Conservation (phyloP, 2,113 vertebrate genomes). For the Podocnemis expansa region DNA sequence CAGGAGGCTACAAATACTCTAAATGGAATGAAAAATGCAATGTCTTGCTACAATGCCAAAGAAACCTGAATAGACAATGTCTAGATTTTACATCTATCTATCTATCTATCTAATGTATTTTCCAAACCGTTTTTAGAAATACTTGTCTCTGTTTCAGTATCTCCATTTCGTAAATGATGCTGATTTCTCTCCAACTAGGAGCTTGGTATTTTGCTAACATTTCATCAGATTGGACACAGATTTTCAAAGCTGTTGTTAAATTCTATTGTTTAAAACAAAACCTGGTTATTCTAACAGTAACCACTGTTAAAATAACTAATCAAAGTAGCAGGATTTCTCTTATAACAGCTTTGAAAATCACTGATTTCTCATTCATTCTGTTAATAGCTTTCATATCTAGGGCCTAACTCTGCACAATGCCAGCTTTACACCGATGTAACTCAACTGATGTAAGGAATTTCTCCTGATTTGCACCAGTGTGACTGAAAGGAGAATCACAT, state of each 20-base stretch:
- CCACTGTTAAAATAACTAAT: neutral
- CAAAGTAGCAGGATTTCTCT: neutral
- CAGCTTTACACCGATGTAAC: neutral
- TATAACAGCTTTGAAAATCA: neutral
- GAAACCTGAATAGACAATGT: neutral
- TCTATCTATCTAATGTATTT: neutral
- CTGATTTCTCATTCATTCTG: neutral
- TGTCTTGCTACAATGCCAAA: neutral
- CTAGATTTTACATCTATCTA: neutral
- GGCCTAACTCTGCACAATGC: neutral
- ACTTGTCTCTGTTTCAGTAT: neutral
- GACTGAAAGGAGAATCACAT: neutral
- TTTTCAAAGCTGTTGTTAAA: neutral
- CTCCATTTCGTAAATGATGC: neutral
- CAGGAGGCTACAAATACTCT: neutral
- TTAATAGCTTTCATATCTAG: neutral
- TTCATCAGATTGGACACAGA: neutral
- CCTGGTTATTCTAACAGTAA: neutral
- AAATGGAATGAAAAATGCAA: neutral
- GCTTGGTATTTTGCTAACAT: neutral
- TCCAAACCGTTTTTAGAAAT: neutral
- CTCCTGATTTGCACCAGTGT: neutral
- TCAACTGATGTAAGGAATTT: neutral
- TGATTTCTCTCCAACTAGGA: neutral
- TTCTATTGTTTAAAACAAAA: neutral